phyloP scores from a whole-genome alignment of 2,113 vertebrate species.

The Chloropsis hardwickii region DNA sequence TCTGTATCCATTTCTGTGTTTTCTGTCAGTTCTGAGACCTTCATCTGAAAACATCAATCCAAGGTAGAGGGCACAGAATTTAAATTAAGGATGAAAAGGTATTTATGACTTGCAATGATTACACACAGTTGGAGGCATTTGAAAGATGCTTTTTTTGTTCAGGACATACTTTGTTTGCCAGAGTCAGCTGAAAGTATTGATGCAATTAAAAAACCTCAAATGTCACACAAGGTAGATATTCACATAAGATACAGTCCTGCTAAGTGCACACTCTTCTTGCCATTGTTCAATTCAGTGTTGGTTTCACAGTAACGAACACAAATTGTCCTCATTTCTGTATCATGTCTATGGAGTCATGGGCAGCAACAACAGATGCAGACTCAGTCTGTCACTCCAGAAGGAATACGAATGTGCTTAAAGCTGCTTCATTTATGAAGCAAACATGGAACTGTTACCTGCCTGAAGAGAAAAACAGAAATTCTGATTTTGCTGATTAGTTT shows the following conservation, averaged over 20 bases:
- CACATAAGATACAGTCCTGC: slow-evolving; percentile 57
- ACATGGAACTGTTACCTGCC: slow-evolving; percentile 81
- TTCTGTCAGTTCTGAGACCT: slow-evolving; percentile 49
- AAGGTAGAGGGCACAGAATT: slow-evolving; percentile 43
- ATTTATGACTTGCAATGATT: slow-evolving; percentile 45
- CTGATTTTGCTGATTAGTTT: neutral
- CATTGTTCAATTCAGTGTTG: slow-evolving; percentile 66
- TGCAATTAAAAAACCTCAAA: slow-evolving; percentile 53
- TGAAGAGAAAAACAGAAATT: slow-evolving; percentile 34
- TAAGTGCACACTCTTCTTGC: slow-evolving; percentile 67
- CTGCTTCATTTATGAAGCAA: slow-evolving; percentile 83
- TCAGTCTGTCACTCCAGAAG: slow-evolving; percentile 81
- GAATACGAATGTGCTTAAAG: slow-evolving; percentile 78
- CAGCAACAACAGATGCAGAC: slow-evolving; percentile 77
- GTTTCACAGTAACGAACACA: slow-evolving; percentile 72
- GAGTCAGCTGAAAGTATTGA: slow-evolving; percentile 38
- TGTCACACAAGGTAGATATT: slow-evolving; percentile 47
- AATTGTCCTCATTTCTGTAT: slow-evolving; percentile 68
- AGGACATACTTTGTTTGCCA: slow-evolving; percentile 18
- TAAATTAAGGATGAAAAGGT: slow-evolving; percentile 63
- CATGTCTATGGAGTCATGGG: slow-evolving; percentile 72
- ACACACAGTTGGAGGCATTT: slow-evolving; percentile 54
- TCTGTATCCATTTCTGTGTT: slow-evolving; percentile 21
- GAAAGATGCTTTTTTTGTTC: neutral
- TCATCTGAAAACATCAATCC: slow-evolving; percentile 43